Evolutionary conservation across 2,888 invertebrate genomes (phyloP), one percentile per base, ranked within the genome.

Genomic region (Oligia fasciuncula): DNA sequence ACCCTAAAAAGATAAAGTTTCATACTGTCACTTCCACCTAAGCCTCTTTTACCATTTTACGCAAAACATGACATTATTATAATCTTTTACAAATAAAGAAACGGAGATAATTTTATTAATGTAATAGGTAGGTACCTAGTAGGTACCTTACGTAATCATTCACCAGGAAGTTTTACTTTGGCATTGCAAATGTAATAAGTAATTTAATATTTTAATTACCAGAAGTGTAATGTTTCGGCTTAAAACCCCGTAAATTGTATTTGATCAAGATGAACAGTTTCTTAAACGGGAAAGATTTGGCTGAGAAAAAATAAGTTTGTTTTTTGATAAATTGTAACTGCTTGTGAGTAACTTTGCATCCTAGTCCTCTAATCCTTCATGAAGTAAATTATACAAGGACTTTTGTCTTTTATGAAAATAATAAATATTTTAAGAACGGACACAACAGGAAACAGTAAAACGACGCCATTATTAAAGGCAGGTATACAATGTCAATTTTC

Each of bases 91-190:
- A 86, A 86, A 87, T 79, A 81, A 77, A 63, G 66, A 81, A 65
- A 72, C 54, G 8, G 62, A 70, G 76, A 77, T 73, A 81, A 75
- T 40, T 29, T 29, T 29, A 29, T 29, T 43, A 63, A 43, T 66
- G 63, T 81, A 77, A 85, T n/a, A 29, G 29, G 29, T 29, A 29
- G 29, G 29, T 29, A 29, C 29, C 29, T 29, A 29, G 29, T 29
- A 29, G 29, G 29, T 29, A 65, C 5, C 2, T 86, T 76, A 85
- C 63, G 49, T 79, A 88, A 88, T 73, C 51, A 57, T 75, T 60
- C 49, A 67, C 49, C 23, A 86, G 88, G 88, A 86, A 88, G 83
- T 78, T 73, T 62, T 66, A 57, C 29, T 77, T 62, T 86, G 88
- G 60, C 84, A 78, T 86, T 88, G 83, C 17, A 9, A 54, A 62